Evolutionary conservation across 2,888 invertebrate genomes (phyloP).

Genomic region (Cheilosia grossa): DNA sequence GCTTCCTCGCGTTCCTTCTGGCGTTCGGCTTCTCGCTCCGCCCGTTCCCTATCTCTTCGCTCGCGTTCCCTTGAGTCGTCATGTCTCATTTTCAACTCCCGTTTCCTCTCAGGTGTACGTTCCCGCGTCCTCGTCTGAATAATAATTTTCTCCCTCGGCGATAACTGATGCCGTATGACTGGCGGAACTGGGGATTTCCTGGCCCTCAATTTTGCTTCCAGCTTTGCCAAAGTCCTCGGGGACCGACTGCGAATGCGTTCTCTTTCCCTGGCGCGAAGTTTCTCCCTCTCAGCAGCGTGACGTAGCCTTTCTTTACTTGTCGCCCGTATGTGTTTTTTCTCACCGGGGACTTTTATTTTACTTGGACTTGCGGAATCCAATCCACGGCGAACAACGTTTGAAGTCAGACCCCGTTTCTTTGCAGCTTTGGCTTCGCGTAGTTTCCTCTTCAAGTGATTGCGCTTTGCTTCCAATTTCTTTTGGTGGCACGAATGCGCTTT

Average conservation of each 20-base stretch:
- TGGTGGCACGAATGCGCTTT: conserved; percentile 82
- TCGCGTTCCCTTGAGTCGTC: conserved; percentile 85
- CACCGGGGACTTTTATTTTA: conserved; percentile 79
- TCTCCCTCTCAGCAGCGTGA: conserved; percentile 83
- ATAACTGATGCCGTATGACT: conserved; percentile 82
- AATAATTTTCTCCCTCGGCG: conserved; percentile 82
- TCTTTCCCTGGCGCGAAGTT: conserved; percentile 83
- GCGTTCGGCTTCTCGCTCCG: conserved; percentile 85
- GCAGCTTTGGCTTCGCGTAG: conserved; percentile 82
- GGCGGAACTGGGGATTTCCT: conserved; percentile 84
- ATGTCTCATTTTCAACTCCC: conserved; percentile 82
- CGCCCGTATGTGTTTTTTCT: conserved; percentile 80
- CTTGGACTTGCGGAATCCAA: conserved; percentile 80
- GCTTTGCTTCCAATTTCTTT: conserved; percentile 82
- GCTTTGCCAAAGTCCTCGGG: conserved; percentile 82
- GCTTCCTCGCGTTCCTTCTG: conserved; percentile 87
- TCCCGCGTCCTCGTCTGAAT: conserved; percentile 82
- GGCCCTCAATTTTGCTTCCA: conserved; percentile 84
- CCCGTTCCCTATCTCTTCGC: conserved; percentile 84
- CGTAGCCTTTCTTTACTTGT: conserved; percentile 80
- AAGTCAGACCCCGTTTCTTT: conserved; percentile 79
- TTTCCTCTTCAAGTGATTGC: conserved; percentile 81
- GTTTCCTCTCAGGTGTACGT: conserved; percentile 80
- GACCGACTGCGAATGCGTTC: conserved; percentile 83
- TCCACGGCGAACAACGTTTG: conserved; percentile 78